phyloP scores from a whole-genome alignment of 2,797 vertebrate species.

The Myotis findleyi region DNA sequence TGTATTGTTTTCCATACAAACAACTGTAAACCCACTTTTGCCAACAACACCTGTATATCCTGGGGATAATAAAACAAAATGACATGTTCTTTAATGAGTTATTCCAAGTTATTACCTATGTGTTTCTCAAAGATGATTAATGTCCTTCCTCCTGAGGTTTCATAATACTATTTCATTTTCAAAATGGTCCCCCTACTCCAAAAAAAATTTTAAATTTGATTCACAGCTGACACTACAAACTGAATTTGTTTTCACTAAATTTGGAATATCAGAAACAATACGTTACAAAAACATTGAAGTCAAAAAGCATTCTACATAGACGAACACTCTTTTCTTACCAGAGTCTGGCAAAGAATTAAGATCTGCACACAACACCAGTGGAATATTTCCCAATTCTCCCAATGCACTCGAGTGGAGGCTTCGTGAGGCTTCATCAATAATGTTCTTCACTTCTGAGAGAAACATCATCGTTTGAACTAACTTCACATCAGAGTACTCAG shows the following conservation, averaged over 20 bases:
- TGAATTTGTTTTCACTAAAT: constrained; percentile 43
- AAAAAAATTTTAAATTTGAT: not conserved
- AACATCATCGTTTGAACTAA: constrained; percentile 99
- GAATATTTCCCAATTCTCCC: constrained; percentile 96
- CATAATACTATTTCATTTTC: not conserved
- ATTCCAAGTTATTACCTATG: not conserved
- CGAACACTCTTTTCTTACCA: constrained; percentile 88
- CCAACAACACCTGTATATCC: not conserved
- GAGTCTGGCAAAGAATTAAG: constrained; percentile 99
- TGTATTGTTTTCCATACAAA: not conserved
- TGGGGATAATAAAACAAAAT: not conserved
- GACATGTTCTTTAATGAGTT: not conserved
- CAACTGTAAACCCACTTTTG: not conserved
- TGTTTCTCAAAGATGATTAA: constrained; percentile 4
- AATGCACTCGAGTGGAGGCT: constrained; percentile 94
- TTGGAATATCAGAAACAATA: constrained; percentile 42
- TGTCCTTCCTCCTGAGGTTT: not conserved
- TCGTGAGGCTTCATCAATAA: constrained; percentile 97
- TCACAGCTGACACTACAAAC: not conserved
- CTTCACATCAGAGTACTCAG: constrained; percentile 98
- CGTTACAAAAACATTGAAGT: not conserved
- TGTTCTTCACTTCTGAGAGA: constrained; percentile 98
- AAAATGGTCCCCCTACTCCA: not conserved
- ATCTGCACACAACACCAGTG: constrained; percentile 97
- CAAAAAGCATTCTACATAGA: not conserved